Conservation (phyloP, 2,797 vertebrate genomes). For the Tarsius wallacei region DNA sequence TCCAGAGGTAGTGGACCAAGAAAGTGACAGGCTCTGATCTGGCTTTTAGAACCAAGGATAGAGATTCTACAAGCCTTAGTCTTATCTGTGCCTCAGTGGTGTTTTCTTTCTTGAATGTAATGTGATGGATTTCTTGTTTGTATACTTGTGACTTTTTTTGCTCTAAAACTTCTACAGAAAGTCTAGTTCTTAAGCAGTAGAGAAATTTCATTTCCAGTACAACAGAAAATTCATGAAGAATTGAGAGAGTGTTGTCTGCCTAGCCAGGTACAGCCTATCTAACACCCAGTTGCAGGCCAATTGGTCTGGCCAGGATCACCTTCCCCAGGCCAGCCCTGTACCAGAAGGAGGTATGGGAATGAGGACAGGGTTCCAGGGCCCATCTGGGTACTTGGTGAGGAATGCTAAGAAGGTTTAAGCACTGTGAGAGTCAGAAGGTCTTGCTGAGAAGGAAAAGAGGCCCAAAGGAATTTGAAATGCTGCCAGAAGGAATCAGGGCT, state of each 20-base stretch:
- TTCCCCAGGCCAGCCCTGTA: background rate
- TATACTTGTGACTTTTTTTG: background rate
- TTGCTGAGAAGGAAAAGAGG: constrained; percentile 33
- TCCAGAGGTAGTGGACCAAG: background rate
- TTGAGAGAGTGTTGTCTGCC: constrained; percentile 7
- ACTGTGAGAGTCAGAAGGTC: constrained; percentile 1
- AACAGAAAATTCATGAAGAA: constrained; percentile 10
- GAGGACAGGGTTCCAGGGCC: constrained; percentile 17
- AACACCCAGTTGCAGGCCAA: background rate
- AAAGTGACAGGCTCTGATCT: constrained; percentile 2
- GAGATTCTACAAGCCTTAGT: background rate
- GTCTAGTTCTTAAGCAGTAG: constrained; percentile 26
- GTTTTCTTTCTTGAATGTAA: constrained; percentile 56
- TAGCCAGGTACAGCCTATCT: background rate
- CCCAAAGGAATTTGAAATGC: constrained; percentile 43
- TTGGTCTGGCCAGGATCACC: background rate
- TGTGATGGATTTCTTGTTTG: background rate
- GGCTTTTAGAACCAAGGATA: constrained; percentile 9
- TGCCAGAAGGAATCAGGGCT: background rate
- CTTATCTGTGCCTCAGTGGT: background rate
- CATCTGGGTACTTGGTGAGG: constrained; percentile 28
- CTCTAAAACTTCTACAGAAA: constrained; percentile 26
- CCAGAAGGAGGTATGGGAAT: background rate
- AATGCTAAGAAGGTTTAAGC: background rate
- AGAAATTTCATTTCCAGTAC: constrained; percentile 9